Evolutionary conservation across 2,113 vertebrate species (phyloP), one percentile per base, ranked within the genome.

Genomic region (Gymnogyps californianus): DNA sequence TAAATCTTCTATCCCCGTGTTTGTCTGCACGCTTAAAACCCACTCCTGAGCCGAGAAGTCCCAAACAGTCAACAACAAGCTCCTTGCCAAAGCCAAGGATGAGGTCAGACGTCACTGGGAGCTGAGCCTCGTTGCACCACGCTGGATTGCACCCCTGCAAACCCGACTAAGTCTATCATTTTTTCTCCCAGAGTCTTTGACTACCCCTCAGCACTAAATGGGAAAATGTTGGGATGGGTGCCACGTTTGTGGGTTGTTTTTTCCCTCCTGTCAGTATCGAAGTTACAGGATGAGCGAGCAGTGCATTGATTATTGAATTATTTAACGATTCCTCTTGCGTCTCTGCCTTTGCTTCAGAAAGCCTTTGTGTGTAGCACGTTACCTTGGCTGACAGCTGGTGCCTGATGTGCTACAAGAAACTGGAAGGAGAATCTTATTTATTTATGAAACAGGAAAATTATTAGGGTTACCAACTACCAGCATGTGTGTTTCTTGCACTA

Each of bases 261-360:
- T 83, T 34, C 55, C 36, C 47, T 86, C 32, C 58, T 87, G 32
- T 52, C 80, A 34, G 69, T 87, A 81, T 91, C 0, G 0, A 65
- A 87, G 84, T 87, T 90, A 75, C 84, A 85, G 46, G 40, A 79
- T 52, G 54, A 83, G 92, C 11, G 9, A 91, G 58, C 1, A 3
- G 42, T 57, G 89, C 93, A 92, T 86, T 84, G 20, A 64, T 91
- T 96, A 77, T 14, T 97, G 93, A 95, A 97, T 98, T 97, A 98
- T 97, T 97, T 93, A 98, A 79, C 19, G 4, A 22, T 66, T 76
- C 65, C 65, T 92, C 81, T 85, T 57, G 44, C 89, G 34, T 72
- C 57, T 81, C 58, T 83, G 31, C 62, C 76, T 92, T 46, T 89
- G 83, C 87, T 94, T 92, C 83, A 70, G 57, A 72, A 70, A 87